Evolutionary conservation across 1,140 invertebrate species (phyloP).

Genomic region (Drosophila santomea): DNA sequence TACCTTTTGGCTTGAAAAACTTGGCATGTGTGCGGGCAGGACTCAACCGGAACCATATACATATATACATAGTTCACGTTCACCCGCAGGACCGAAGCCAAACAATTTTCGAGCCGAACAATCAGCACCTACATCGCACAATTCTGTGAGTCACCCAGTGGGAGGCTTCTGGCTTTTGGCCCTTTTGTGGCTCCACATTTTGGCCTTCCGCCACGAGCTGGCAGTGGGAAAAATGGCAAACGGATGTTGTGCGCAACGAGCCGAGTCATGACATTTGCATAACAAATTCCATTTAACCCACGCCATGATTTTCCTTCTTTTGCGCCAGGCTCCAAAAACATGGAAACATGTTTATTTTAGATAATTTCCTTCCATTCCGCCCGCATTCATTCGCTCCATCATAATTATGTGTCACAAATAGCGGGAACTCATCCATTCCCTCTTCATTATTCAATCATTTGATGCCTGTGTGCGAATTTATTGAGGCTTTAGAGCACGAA

Average conservation of each 20-base stretch:
- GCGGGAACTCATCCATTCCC: conserved; percentile 22
- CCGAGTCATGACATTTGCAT: conserved; percentile 73
- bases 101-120: conserved; percentile 49
- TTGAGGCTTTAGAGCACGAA: conserved; percentile 20
- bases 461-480: conserved; percentile 21
- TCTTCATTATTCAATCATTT: conserved; percentile 58
- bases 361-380: conserved; percentile 51
- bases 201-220: conserved; percentile 50
- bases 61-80: conserved; percentile 20
- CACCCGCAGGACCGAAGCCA: conserved; percentile 37
- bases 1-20: conserved; percentile 48
- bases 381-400: conserved; percentile 23
- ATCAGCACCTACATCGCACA: conserved; percentile 52
- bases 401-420: conserved; percentile 65
- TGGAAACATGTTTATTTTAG: conserved; percentile 70
- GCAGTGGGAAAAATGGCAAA: conserved; percentile 54
- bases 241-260: conserved; percentile 76
- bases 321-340: conserved; percentile 5
- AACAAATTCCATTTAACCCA: conserved; percentile 44
- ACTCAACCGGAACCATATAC: conserved; percentile 29
- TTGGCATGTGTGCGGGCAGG: conserved; percentile 29
- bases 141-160: conserved; percentile 12
- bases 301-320: not conserved
- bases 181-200: conserved; percentile 31
- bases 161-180: not conserved